Base-by-base conservation (phyloP, 1,140 invertebrate genomes). In the Diachasma alloeum region DNA sequence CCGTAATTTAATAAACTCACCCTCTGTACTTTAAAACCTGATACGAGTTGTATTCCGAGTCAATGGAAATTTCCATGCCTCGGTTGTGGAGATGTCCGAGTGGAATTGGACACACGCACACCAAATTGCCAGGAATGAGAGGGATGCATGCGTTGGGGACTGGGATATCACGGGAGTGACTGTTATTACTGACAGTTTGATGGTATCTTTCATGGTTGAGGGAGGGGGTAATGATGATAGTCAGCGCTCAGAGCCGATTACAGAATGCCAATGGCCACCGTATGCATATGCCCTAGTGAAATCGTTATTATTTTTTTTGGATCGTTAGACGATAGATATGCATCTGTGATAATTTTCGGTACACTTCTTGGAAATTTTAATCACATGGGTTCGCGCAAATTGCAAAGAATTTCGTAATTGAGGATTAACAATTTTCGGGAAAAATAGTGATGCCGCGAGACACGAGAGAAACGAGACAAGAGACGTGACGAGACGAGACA, bases 151-250 rank as follows among this genome's bases (percentile, higher is more conserved):
- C 6, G 53, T 39, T 66, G 59, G 36, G 26, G 73, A 19, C 11
- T 67, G 37, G 63, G 26, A 66, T 46, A 72, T 10, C 48, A 66
- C 69, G 15, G 71, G 36, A 67, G 17, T 70, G 53, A 67, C 77
- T 78, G 77, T 78, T 78, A 78, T 78, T 78, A 78, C 74, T 48
- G 77, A 78, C 74, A 78, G 73, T 78, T 78, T 75, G 77, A 78
- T 78, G 68, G 56, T 75, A 78, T 78, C 77, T 75, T 71, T 56
- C 53, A 75, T 68, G 56, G 37, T 4, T 63, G 59, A 3, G 15
- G 10, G 66, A 39, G 44, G 39, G 68, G 73, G 48, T 78, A 78
- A 78, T 78, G 77, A 78, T 78, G 73, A 78, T 78, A 78, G 77
- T 78, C 73, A 75, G 37, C 72, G 73, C 48, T 63, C 22, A 42